Base-by-base conservation (phyloP, 2,888 invertebrate genomes). In the Oscheius sp. region DNA sequence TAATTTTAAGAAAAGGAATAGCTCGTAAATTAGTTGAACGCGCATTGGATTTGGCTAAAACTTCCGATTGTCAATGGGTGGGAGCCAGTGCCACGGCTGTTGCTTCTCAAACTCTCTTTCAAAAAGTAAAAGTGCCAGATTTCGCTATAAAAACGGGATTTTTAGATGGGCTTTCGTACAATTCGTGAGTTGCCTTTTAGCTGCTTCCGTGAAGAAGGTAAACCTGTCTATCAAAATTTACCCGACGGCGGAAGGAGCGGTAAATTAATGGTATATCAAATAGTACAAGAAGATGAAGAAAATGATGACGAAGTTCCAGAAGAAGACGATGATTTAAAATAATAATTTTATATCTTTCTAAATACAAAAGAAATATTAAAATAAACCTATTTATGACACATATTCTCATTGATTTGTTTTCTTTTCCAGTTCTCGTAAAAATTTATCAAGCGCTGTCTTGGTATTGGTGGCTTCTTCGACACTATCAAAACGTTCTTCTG, bases 101-200 rank as follows among this genome's bases (percentile, higher is more conserved):
- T 3, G 81, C 79, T 13, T 79, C 78, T 7, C 81, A 81, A 52
- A 69, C 55, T 2, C 76, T 81, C 52, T 81, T 81, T 61, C 61
- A 21, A 41, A 78, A 81, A 64, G 78, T 72, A 41, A 45, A 16
- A 18, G 16, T 29, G 13, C 2, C 49, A 29, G n/a, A 0, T 21
- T n/a, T n/a, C n/a, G n/a, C n/a, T 13, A 23, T n/a, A 3, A 69
- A 61, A 70, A 43, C 63, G 23, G 46, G n/a, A 21, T 18, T 25
- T 76, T 43, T 58, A 80, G 78, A 21, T 58, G 12, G 81, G 81
- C 0, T 74, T 81, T 6, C 12, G 68, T 53, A 73, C 74, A 6
- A 68, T 81, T 16, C 77, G 75, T 12, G 81, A 81, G 46, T 53
- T 81, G 52, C 81, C 81, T 6, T 81, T 81, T 46, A 77, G 74